Evolutionary conservation across 2,113 vertebrate genomes (phyloP), one percentile per base, ranked within the genome.

Genomic region (Telmatochromis brachygnathus): DNA sequence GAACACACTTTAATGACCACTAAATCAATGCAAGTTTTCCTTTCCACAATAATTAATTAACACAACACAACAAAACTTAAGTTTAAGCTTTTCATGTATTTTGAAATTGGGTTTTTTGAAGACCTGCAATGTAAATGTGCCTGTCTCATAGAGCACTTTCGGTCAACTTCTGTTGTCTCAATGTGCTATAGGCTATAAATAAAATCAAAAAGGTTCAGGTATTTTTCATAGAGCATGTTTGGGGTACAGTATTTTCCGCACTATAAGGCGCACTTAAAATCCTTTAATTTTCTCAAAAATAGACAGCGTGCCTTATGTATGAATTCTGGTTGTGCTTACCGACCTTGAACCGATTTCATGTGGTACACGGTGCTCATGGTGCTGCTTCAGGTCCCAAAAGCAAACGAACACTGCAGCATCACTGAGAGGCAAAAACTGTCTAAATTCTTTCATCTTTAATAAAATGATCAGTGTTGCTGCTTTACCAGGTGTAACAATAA

Each of bases 261-360:
- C 56, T 60, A 30, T 60, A 60, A 60, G 56, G 26, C 5, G 0
- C 5, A 6, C 26, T 60, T 60, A 60, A 60, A 30, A 30, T 60
- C 26, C 0, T 28, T 4, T 30, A 30, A 58, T 58, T 58, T 58
- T 60, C 56, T 60, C 56, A 60, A 60, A 60, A 60, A 30, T 60
- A 17, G 56, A 60, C 56, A 60, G 3, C 6, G 26, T 0, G 56
- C 14, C 14, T 10, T 30, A 60, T 60, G 14, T 60, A 60, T 0
- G 56, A 17, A 60, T 60, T 60, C 26, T 0, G 56, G 56, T 60
- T 60, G 26, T 10, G 56, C 5, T 60, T 60, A 17, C 56, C 2
- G 14, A 60, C 0, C 56, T 60, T 1, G 0, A 58, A 60, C 3
- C 8, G 1, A 60, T 60, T 60, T 60, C 26, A 17, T 9, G 56